Evolutionary conservation across 1,140 invertebrate species (phyloP), one percentile per base, ranked within the genome.

Genomic region (Ceratina calcarata): DNA sequence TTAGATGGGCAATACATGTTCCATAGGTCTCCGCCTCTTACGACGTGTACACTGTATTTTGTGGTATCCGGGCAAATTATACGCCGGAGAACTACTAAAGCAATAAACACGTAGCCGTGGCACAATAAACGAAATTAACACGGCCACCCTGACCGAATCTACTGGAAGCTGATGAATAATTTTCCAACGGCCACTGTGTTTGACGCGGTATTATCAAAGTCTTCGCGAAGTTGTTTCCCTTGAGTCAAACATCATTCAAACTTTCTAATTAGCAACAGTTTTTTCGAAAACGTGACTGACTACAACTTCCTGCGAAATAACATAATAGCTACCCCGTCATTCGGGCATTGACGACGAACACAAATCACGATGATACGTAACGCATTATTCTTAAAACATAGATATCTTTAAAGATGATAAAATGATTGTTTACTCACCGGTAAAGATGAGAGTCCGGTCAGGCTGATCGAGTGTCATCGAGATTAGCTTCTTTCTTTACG

Each of bases 51-150:
- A 49, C 18, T 57, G 58, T 6, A 72, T 78, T 72, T 45, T 53
- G 75, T 6, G 75, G 75, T 62, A 2, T 16, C 22, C 15, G 15
- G 20, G 3, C 27, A 65, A 72, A 72, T 78, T 64, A 78, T 64
- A 72, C 76, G 32, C 7, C 45, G 32, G 60, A 64, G 60, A 27
- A 62, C 49, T 62, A 16, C 20, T 72, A 24, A 78, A 72, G 22
- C 51, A 53, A 71, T 78, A 78, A 78, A 78, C 60, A 65, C 68
- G 60, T 61, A 71, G 13, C 53, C 55, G 64, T 49, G 55, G n/a
- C 4, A 16, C 69, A 62, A 53, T 49, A 64, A 78, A 72, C 72
- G 76, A 72, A 72, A 64, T 78, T 78, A 78, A 72, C 68, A 55
- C 51, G 27, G 27, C 65, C 55, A 45, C 3, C 22, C 2, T 18